Base-by-base conservation (phyloP, 2,113 vertebrate species). In the Anthoscopus minutus region DNA sequence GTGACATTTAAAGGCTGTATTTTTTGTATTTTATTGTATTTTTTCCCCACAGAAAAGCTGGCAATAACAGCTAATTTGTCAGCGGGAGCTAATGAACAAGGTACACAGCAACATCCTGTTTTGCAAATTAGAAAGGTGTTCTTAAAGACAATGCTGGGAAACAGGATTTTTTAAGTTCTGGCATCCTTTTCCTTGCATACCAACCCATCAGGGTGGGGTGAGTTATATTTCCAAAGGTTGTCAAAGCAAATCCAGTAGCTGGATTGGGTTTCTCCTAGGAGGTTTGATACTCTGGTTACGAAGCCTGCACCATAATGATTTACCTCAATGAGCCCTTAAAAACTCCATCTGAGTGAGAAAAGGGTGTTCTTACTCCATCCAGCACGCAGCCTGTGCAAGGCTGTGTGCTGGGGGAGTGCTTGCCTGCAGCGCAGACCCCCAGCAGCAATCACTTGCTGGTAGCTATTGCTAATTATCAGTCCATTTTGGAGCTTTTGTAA, bases 231-330 rank as follows among this genome's bases (percentile, higher is more conserved):
- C 14, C 16, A 73, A 51, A 69, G 24, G 13, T 19, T 19, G 0
- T 4, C 31, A 48, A 76, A 23, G 18, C 6, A 60, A 64, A 72
- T 13, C 13, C n/a, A n/a, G 7, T 3, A 48, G 21, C 22, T 61
- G 51, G 15, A 12, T 10, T 18, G 30, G 17, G 37, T 38, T 73
- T 64, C 23, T 37, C 28, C 23, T 47, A 48, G 15, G 40, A 15
- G 15, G 4, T 8, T 19, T 23, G 18, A n/a, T 22, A n/a, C 1
- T 7, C 15, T 6, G 15, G 21, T 64, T 54, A 47, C n/a, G 18
- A 54, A 54, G 37, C 14, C 67, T 27, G 6, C 9, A 9, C 8
- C 0, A 0, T 11, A 45, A 33, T 7, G 23, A 40, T 37, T 53
- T 45, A 22, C 33, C 14, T 12, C 18, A 54, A 5, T 6, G 15